A percentile compares a stretch with the other conserved stretches of the same genome.
These are phyloP conservation scores for Thelaira solivaga DNA, from an alignment of 2,888 invertebrate genomes.

Conservation along the genomic window DNA sequence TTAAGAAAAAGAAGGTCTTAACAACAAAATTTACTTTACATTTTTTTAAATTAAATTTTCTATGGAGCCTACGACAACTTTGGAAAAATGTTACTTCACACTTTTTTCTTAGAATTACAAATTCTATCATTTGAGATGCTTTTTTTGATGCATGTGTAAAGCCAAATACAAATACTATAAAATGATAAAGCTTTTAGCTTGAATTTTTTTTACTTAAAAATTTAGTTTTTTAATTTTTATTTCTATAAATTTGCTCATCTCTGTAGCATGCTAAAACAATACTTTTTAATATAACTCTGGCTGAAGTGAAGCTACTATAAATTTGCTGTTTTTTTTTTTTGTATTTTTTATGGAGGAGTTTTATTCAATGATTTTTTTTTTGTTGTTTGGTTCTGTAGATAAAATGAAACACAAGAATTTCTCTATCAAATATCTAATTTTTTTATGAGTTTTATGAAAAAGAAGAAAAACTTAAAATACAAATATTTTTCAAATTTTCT, in stretches of 20 bases:
- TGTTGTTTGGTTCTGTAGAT: constrained; percentile 13
- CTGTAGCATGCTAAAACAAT: not conserved
- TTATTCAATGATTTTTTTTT: constrained; percentile 31
- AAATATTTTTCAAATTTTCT: not conserved
- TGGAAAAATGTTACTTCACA: too few relatives aligned
- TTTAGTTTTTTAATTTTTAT: not conserved
- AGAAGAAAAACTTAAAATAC: not conserved
- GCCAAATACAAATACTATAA: too few relatives aligned
- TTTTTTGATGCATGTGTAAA: too few relatives aligned
- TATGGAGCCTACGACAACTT: too few relatives aligned
- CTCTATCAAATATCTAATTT: constrained; percentile 52
- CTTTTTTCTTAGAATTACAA: too few relatives aligned
- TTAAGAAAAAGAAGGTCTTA: too few relatives aligned
- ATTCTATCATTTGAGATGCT: too few relatives aligned
- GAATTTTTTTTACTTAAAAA: too few relatives aligned
- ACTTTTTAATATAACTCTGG: constrained; percentile 8
- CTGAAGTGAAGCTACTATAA: constrained; percentile 7
- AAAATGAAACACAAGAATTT: constrained; percentile 55
- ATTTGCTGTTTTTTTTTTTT: not conserved
- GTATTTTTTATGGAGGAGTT: constrained; percentile 29
- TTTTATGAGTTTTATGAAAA: not conserved
- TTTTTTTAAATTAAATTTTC: too few relatives aligned
- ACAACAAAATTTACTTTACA: too few relatives aligned
- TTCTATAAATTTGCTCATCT: not conserved
- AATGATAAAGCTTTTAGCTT: too few relatives aligned